Evolutionary conservation across 2,888 invertebrate species (phyloP).

Genomic region (Scotopteryx bipunctaria): DNA sequence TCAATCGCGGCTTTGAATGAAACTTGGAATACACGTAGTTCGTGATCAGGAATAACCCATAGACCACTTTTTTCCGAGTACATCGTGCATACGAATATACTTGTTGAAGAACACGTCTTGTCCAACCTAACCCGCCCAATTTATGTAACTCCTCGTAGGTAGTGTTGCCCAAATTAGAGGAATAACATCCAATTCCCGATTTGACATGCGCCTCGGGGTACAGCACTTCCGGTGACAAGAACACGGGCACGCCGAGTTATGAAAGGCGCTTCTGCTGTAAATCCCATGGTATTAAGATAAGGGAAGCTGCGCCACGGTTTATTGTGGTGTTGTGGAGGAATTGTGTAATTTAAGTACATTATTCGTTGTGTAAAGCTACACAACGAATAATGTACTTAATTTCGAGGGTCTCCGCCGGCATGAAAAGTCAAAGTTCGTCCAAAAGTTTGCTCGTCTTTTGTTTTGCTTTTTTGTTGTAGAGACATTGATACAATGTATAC

Average conservation of each 20-base stretch:
- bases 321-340: conserved; percentile 18
- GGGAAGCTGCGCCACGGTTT: conserved; percentile 7
- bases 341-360: conserved; percentile 17
- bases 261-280: conserved; percentile 36
- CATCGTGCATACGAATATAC: too few relatives aligned
- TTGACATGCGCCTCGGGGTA: conserved; percentile 30
- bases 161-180: conserved; percentile 18
- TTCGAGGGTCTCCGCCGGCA: too few relatives aligned
- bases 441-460: too few relatives aligned
- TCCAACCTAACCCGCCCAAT: background rate
- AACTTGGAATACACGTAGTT: too few relatives aligned
- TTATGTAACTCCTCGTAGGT: background rate
- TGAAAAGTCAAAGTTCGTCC: too few relatives aligned
- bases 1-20: background rate
- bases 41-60: too few relatives aligned
- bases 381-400: too few relatives aligned
- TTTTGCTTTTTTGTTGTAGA: too few relatives aligned
- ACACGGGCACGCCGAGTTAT: conserved; percentile 57
- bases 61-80: too few relatives aligned
- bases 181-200: conserved; percentile 17
- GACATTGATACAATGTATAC: too few relatives aligned
- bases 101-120: background rate
- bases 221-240: conserved; percentile 47
- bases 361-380: conserved; percentile 1
- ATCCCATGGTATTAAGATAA: conserved; percentile 26